Evolutionary conservation across 1,140 invertebrate genomes (phyloP).

Genomic region (Zelostemma sp.): DNA sequence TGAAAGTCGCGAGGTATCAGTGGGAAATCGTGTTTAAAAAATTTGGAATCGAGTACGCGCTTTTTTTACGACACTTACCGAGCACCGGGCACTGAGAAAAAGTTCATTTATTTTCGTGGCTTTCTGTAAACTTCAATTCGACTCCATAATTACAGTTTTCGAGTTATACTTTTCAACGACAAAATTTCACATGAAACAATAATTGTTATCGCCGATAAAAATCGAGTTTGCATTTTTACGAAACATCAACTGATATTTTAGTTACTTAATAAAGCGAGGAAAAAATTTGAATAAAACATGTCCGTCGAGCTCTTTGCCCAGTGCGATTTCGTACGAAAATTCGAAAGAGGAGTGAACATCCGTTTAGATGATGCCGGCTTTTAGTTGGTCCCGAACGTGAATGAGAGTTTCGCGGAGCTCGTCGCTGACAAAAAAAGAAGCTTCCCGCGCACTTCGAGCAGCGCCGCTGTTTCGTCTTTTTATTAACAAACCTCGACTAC

Average conservation of each 20-base stretch:
- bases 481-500: constrained; percentile 52
- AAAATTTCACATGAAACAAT: no score
- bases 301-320: constrained; percentile 18
- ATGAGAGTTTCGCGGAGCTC: constrained; percentile 38
- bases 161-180: no score
- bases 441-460: constrained; percentile 29
- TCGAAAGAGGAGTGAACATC: constrained; percentile 38
- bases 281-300: no score
- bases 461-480: constrained; percentile 20
- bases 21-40: constrained; percentile 23
- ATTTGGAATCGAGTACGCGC: constrained; percentile 1
- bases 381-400: constrained; percentile 69
- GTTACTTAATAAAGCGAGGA: no score
- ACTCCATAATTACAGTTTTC: no score
- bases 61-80: constrained; percentile 13
- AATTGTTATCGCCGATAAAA: no score
- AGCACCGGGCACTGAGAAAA: constrained; percentile 13
- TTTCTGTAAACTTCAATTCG: no score
- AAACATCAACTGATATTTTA: no score
- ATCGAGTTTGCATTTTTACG: no score
- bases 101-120: no score
- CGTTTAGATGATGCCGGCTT: constrained; percentile 55
- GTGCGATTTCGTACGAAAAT: constrained; percentile 33
- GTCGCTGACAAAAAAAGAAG: constrained; percentile 37
- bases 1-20: no score